phyloP scores from a whole-genome alignment of 2,113 vertebrate species.

The Upupa epops region DNA sequence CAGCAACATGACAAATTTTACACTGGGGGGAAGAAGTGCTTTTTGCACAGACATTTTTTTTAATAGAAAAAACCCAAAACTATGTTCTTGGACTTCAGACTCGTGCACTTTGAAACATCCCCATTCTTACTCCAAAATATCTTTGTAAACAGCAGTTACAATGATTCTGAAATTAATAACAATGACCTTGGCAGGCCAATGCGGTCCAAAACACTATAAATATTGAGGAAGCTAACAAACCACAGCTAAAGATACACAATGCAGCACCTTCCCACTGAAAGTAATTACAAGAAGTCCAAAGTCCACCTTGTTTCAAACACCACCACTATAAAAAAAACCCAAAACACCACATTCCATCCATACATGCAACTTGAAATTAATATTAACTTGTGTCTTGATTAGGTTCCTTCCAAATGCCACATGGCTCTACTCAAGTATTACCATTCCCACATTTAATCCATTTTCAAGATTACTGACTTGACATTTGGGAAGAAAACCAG shows the following conservation, averaged over 20 bases:
- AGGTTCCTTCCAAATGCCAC: background rate
- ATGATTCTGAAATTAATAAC: background rate
- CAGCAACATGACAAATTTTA: background rate
- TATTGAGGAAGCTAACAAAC: background rate
- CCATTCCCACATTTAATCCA: background rate
- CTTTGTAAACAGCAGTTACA: background rate
- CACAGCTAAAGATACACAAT: background rate
- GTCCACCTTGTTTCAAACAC: background rate
- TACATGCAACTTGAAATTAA: background rate
- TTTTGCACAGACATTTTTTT: background rate
- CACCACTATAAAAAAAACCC: background rate
- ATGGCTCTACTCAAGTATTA: background rate
- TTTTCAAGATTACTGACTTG: background rate
- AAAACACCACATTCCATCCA: background rate
- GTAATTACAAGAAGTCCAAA: background rate
- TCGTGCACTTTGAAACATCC: background rate
- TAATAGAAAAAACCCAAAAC: background rate
- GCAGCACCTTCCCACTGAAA: background rate
- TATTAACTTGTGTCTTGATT: background rate
- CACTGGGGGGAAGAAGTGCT: background rate
- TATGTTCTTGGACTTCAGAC: background rate
- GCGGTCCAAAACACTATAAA: rapidly evolving
- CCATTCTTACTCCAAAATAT: background rate
- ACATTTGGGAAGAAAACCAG: background rate
- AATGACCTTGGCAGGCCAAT: rapidly evolving